These are phyloP conservation scores for Scelioninae gen. 2 DNA, from an alignment of 2,888 invertebrate genomes.

Conservation along the genomic window DNA sequence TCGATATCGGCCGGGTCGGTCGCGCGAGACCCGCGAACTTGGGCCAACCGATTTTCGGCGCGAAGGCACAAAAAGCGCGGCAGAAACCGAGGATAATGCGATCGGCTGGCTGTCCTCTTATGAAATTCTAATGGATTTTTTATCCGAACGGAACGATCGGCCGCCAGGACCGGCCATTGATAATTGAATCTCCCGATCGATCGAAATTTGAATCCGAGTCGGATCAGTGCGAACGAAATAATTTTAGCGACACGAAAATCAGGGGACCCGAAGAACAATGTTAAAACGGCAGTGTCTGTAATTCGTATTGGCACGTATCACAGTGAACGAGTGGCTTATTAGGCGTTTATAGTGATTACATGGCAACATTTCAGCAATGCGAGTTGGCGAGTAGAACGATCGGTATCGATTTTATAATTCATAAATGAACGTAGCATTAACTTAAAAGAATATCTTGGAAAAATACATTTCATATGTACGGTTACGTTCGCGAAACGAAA, in stretches of 20 bases:
- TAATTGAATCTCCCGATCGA: too few species aligned
- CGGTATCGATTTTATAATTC: conserved; percentile 43
- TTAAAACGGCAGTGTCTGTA: conserved; percentile 60
- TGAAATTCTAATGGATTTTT: too few species aligned
- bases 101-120: too few species aligned
- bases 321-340: conserved; percentile 63
- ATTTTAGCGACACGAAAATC: conserved; percentile 38
- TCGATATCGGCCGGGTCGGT: too few species aligned
- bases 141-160: too few species aligned
- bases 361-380: conserved; percentile 57
- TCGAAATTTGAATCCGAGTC: conserved; percentile 30
- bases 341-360: conserved; percentile 59
- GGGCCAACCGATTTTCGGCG: too few species aligned
- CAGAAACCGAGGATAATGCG: too few species aligned
- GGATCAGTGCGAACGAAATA: conserved; percentile 27
- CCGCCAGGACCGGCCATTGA: too few species aligned
- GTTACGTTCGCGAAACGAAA: background rate
- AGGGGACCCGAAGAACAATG: conserved; percentile 40
- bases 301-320: conserved; percentile 67
- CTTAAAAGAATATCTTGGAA: background rate
- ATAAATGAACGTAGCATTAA: background rate
- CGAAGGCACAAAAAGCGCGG: too few species aligned
- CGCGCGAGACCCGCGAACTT: too few species aligned
- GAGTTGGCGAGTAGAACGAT: conserved; percentile 48
- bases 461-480: background rate